Evolutionary conservation across 1,140 invertebrate genomes (phyloP), one percentile per base, ranked within the genome.

Genomic region (Drosophila busckii): DNA sequence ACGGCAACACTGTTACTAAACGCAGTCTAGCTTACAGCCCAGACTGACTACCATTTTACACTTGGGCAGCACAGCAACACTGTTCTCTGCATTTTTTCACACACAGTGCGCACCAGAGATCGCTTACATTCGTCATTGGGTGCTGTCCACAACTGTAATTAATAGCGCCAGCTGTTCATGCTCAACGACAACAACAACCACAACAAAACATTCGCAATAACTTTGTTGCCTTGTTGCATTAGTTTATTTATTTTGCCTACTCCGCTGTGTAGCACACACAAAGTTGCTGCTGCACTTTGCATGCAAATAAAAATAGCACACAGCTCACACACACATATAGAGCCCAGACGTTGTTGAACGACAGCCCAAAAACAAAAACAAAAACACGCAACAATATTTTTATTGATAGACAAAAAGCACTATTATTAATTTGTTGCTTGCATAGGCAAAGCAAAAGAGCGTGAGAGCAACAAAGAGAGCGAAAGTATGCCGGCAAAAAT

Each of bases 281-380:
- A 15, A 26, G 26, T 58, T 63, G 53, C 46, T 63, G 53, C 46
- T 64, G 56, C 40, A 71, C 60, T 19, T 25, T 8, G 35, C 26
- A 38, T 46, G 34, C 48, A 60, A n/a, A n/a, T 75, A 76, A 61
- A 76, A 76, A 76, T 76, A 76, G 65, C 70, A 32, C 70, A 68
- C 46, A 73, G 69, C 69, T 34, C 13, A 13, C 15, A 34, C 40
- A 63, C 17, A 68, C 23, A 46, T 17, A 29, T 25, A 17, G 40
- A 40, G 37, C 45, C 10, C 32, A 50, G 25, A 34, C 44, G 29
- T 35, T 46, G n/a, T n/a, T n/a, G n/a, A n/a, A n/a, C n/a, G 44
- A 34, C 44, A 28, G 44, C 19, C 44, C 10, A 17, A 13, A 16
- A 9, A 16, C 12, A 23, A 25, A 8, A 16, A 10, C n/a, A 25